phyloP scores from a whole-genome alignment of 23 tunicate species.

The Oikopleura vanhoeffeni region DNA sequence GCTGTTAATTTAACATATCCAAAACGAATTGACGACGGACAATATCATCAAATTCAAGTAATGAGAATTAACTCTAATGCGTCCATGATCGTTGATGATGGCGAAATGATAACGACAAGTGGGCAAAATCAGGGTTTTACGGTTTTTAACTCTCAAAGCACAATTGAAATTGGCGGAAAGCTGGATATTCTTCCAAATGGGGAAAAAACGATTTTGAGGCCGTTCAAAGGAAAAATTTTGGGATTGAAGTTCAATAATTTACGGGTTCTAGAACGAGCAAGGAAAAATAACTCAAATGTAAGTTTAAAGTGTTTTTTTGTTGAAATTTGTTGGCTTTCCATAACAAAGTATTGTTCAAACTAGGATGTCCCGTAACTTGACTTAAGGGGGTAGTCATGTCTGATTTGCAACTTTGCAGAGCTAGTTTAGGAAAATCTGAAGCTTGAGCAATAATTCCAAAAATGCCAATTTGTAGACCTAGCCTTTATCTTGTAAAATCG shows the following conservation, averaged over 20 bases:
- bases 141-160: slow-evolving; percentile 74
- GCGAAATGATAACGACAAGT: not conserved
- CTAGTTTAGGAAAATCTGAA: too few relatives aligned
- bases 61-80: not conserved
- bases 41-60: not conserved
- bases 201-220: not conserved
- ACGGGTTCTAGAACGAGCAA: not conserved
- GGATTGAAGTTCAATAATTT: not conserved
- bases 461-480: too few relatives aligned
- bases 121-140: not conserved
- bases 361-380: too few relatives aligned
- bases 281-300: not conserved
- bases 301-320: too few relatives aligned
- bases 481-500: too few relatives aligned
- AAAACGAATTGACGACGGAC: not conserved
- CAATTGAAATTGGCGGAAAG: slow-evolving; percentile 60
- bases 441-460: too few relatives aligned
- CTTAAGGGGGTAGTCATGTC: too few relatives aligned
- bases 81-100: not conserved
- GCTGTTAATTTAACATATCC: not conserved
- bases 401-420: too few relatives aligned
- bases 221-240: not conserved
- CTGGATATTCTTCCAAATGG: too few relatives aligned
- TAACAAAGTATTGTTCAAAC: too few relatives aligned
- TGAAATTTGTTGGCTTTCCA: too few relatives aligned